These are phyloP conservation scores for Carlito syrichta DNA, from an alignment of 2,113 vertebrate genomes.

Conservation along the genomic window DNA sequence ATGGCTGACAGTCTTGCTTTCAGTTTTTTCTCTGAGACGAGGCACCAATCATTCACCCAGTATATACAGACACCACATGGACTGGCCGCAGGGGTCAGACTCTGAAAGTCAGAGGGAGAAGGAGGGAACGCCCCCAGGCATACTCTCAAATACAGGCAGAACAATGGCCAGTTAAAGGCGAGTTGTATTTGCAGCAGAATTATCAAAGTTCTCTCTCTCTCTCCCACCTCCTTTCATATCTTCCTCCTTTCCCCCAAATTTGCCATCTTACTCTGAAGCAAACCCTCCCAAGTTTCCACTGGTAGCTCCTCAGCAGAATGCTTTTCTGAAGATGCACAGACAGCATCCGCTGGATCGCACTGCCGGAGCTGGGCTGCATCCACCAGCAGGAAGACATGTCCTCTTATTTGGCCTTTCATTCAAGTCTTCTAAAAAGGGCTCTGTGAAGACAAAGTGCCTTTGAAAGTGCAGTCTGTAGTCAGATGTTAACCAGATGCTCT, in stretches of 20 bases:
- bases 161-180: rapidly evolving
- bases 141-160: background rate
- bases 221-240: no score
- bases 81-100: background rate
- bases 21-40: background rate
- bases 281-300: background rate
- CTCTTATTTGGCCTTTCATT: background rate
- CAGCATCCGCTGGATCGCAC: background rate
- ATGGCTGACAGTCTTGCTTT: background rate
- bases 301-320: background rate
- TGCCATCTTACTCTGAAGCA: background rate
- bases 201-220: no score
- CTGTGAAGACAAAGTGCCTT: background rate
- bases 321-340: no score
- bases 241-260: background rate
- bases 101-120: background rate
- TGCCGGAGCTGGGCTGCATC: rapidly evolving
- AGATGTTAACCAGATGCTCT: background rate
- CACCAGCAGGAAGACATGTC: background rate
- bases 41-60: rapidly evolving
- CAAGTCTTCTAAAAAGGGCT: background rate
- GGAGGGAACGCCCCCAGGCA: rapidly evolving
- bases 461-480: background rate
- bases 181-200: background rate
- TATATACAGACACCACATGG: rapidly evolving